A percentile compares a stretch with the other conserved stretches of the same genome.
These are phyloP conservation scores for Pantherophis vulpinus DNA, from an alignment of 2,797 vertebrate genomes.

Conservation along the genomic window DNA sequence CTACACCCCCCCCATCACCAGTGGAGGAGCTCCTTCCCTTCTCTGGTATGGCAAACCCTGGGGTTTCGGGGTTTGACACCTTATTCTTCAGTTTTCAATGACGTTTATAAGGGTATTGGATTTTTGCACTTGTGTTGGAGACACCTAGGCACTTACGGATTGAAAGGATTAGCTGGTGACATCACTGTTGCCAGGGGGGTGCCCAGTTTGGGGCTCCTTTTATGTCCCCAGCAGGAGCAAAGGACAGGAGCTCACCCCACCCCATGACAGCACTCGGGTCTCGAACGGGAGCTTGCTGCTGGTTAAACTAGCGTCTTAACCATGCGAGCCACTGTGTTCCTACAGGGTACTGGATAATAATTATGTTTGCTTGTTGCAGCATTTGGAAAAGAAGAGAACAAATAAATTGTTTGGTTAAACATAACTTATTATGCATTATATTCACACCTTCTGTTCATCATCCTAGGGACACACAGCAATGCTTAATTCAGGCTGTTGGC, in stretches of 20 bases:
- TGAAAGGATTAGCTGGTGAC: not conserved
- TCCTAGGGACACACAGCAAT: conserved; percentile 96
- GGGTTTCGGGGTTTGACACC: too few species aligned
- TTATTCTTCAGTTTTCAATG: not conserved
- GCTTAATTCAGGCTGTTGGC: conserved; percentile 95
- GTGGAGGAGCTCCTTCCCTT: too few species aligned
- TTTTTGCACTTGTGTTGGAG: not conserved
- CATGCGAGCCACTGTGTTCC: not conserved
- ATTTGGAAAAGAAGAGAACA: not conserved
- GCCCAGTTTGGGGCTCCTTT: not conserved
- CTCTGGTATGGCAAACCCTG: too few species aligned
- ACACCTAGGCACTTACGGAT: not conserved
- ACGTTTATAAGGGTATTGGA: not conserved
- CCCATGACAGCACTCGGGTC: not conserved
- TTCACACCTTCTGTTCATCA: conserved; percentile 29
- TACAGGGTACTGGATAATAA: not conserved
- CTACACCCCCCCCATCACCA: too few species aligned
- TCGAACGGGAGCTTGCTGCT: not conserved
- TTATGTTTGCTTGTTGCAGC: not conserved
- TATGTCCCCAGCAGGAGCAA: not conserved
- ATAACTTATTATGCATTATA: not conserved
- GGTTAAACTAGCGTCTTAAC: not conserved
- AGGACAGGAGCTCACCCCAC: not conserved
- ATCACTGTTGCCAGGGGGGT: not conserved
- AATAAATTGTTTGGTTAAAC: not conserved